Evolutionary conservation across 2,888 invertebrate genomes (phyloP), one percentile per base, ranked within the genome.

Genomic region (Drosophila sordidapex): DNA sequence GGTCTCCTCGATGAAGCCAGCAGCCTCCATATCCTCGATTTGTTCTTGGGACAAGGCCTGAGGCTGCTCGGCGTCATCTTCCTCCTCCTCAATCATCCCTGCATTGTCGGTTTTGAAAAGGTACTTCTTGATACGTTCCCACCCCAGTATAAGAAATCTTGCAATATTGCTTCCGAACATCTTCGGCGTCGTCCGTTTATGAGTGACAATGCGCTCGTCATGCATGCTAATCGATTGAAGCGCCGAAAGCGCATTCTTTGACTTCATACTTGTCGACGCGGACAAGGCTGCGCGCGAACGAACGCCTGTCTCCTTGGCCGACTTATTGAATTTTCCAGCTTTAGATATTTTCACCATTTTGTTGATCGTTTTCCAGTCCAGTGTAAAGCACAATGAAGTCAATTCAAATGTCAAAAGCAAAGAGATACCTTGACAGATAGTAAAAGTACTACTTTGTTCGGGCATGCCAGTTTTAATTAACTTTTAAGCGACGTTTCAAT

Each of bases 231-330:
- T 96, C 95, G 95, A 95, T 25, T 97, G 97, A 2, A 99, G 94
- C 27, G 97, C 94, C 82, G 97, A 96, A 64, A 99, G 94, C 25
- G 96, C 97, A 93, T 96, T 97, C 59, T 96, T 95, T 84, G 95
- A 95, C 57, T 94, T 94, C 85, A 99, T 94, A 92, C 99, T 99
- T 62, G 97, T 95, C 7, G 96, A 95, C 2, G 96, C 96, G 0
- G 95, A 94, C 31, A 98, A 93, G n/a, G 99, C 98, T 88, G 99
- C 98, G 94, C 99, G 96, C 81, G 99, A 99, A 82, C 99, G 95
- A 93, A 96, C 99, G 87, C 99, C 99, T 90, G 99, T 98, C 95
- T 99, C 99, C 93, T 99, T 99, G 13, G 99, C 99, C 87, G 99
- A 94, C 91, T 98, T 97, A 94, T 99, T 99, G 94, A 97, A 99